These are phyloP conservation scores for Cottus gobio DNA, from an alignment of 2,113 vertebrate genomes.

Conservation along the genomic window DNA sequence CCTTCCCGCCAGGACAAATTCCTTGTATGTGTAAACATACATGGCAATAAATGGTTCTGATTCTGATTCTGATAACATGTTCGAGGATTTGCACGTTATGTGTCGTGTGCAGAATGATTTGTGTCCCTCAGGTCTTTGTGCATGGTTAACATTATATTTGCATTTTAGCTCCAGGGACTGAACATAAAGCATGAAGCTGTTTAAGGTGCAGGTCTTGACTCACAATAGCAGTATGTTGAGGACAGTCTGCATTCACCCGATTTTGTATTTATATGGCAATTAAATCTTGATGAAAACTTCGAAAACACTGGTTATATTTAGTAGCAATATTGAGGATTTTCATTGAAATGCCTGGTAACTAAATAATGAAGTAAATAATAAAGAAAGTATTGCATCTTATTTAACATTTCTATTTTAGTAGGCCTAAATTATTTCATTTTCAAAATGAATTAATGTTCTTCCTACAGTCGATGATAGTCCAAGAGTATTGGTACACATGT, in stretches of 20 bases:
- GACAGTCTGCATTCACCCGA: neutral
- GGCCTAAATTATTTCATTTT: no score
- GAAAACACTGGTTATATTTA: neutral
- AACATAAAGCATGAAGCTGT: neutral
- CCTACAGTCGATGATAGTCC: no score
- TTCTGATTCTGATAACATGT: no score
- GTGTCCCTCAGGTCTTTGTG: neutral
- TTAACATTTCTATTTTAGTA: no score
- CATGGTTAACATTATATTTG: neutral
- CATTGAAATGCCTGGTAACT: no score
- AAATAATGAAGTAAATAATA: no score
- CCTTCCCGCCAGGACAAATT: no score
- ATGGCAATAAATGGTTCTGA: no score
- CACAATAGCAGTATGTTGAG: neutral
- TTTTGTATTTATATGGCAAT: neutral
- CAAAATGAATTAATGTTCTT: no score
- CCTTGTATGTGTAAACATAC: no score
- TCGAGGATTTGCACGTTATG: neutral
- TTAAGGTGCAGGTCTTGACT: neutral
- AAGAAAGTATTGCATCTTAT: no score
- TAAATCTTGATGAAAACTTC: neutral
- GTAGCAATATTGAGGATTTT: neutral
- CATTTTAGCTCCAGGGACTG: neutral
- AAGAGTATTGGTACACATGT: no score
- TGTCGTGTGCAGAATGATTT: neutral